phyloP scores from a whole-genome alignment of 2,113 vertebrate species.

The Mixornis gularis region DNA sequence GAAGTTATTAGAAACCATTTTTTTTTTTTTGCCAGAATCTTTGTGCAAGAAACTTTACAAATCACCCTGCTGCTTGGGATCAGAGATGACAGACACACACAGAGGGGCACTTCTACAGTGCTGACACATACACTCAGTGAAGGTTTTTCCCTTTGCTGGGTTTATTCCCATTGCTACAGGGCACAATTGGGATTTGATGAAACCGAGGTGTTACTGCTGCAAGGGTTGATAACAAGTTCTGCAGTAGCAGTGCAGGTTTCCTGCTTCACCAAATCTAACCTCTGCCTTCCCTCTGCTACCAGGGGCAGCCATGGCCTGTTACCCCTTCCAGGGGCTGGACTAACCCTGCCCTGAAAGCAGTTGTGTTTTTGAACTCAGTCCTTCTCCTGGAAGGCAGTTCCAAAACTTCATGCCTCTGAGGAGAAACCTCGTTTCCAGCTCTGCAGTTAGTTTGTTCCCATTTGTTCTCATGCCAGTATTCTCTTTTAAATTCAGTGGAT shows the following conservation, averaged over 20 bases:
- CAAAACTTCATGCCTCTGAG: slow-evolving; percentile 17
- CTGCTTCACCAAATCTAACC: not conserved
- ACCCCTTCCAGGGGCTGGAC: not conserved
- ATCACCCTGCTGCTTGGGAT: not conserved
- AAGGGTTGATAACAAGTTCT: not conserved
- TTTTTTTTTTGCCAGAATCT: not conserved
- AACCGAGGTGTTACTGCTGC: not conserved
- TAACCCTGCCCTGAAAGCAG: not conserved
- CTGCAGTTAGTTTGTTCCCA: not conserved
- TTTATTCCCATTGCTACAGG: not conserved
- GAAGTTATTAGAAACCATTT: not conserved
- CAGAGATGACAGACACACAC: not conserved
- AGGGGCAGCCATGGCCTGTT: not conserved
- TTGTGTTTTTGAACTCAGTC: not conserved
- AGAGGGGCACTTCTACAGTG: not conserved
- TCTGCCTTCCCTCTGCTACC: not conserved
- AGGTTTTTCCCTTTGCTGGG: not conserved
- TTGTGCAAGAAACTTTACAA: not conserved
- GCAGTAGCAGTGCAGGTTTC: fast-evolving
- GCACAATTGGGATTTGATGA: not conserved
- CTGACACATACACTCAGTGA: no score
- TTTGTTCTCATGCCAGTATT: slow-evolving; percentile 29
- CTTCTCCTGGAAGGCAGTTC: not conserved
- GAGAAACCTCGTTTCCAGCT: slow-evolving; percentile 15
- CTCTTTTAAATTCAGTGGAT: not conserved